A percentile compares a stretch with the other conserved stretches of the same genome.
phyloP scores from a whole-genome alignment of 2,113 vertebrate species.

The Cygnus buccinator region DNA sequence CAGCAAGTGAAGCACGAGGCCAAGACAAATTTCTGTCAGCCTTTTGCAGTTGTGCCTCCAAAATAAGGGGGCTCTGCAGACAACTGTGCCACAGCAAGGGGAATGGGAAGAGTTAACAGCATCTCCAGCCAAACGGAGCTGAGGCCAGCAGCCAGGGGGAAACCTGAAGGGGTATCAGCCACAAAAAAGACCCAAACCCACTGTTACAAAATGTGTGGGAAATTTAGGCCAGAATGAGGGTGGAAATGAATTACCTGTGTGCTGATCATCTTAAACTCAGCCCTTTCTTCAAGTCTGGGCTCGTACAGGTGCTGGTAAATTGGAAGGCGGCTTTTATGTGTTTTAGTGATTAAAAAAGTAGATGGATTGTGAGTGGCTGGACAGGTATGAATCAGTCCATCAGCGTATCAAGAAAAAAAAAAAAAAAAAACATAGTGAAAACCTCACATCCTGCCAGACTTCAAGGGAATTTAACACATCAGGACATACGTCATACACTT shows the following conservation, averaged over 20 bases:
- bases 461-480: not conserved
- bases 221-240: not conserved
- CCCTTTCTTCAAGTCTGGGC: not conserved
- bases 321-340: not conserved
- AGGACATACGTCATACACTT: not conserved
- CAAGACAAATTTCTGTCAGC: not conserved
- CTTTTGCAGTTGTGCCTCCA: not conserved
- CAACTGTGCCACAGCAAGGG: not conserved
- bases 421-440: not conserved
- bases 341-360: conserved; percentile 9
- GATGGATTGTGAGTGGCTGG: not conserved
- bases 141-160: not conserved
- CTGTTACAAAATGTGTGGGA: not conserved
- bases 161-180: not conserved
- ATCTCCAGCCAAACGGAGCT: not conserved
- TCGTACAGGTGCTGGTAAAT: not conserved
- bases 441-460: not conserved
- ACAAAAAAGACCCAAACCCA: not conserved
- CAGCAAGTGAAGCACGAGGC: not conserved
- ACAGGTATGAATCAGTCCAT: not conserved
- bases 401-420: not conserved
- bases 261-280: not conserved
- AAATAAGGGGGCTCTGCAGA: not conserved
- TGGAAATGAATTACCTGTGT: not conserved
- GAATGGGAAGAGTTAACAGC: not conserved